Base-by-base conservation (phyloP, 2,888 invertebrate genomes). In the Meteorus colon region DNA sequence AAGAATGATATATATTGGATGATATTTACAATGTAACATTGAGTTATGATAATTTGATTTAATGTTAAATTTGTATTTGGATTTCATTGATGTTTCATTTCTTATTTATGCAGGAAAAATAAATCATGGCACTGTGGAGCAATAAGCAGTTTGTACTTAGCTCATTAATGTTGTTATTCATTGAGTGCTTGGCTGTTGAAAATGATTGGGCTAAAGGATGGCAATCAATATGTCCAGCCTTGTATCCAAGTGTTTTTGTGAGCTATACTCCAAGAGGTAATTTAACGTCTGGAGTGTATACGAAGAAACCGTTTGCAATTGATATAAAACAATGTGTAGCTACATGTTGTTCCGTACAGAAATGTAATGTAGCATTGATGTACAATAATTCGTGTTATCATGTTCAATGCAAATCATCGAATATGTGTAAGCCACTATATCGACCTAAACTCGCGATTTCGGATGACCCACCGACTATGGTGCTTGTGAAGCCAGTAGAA, bases 311-410 rank as follows among this genome's bases (percentile, higher is more conserved):
- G 29, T 90, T 90, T 65, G 86, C 91, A 10, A 91, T 91, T 83
- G 91, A 92, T 74, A 85, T 94, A 77, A 91, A 92, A 85, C 90
- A 93, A 84, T 94, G 95, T 91, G 91, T 95, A 76, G 90, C 92
- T 89, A 90, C 93, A 83, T 94, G 95, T 90, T 94, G 96, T 89
- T 84, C 91, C 68, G 89, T 93, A 80, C 90, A 92, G 70, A 90
- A 91, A 1, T 97, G 97, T 87, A 95, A 97, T 88, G 94, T 96
- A 79, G 96, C 94, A 4, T 93, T 97, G 86, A 94, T 95, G 89
- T 93, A 93, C 81, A 94, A 95, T 84, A 90, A 91, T 27, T 93
- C 93, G 78, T 97, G 97, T 87, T 96, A 93, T 86, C 95, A 95
- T 89, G 93, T 96, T 24, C 92, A 92, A 77, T 96, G 96, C 89